Evolutionary conservation across 2,113 vertebrate genomes (phyloP), one percentile per base, ranked within the genome.

Genomic region (Odontophorus gujanensis): DNA sequence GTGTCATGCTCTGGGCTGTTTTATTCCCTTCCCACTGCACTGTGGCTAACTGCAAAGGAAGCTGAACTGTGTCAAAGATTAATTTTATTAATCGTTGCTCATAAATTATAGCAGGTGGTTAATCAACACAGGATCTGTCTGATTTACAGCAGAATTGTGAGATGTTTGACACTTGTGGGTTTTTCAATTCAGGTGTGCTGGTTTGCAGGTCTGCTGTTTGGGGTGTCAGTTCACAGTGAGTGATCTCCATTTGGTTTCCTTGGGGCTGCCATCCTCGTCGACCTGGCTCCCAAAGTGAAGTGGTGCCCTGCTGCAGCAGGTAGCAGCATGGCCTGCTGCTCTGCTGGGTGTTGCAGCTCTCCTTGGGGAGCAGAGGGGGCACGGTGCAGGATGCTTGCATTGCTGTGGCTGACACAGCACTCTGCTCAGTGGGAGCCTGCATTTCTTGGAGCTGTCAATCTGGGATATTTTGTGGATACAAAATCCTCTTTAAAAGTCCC

Each of bases 401-500:
- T 45, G 67, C 25, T 26, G 8, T 10, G 19, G 43, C 38, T 57
- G 40, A 55, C 42, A 21, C 38, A 79, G 36, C 55, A 48, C 22
- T 40, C 40, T 40, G 73, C 45, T 80, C 32, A 36, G 6, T 25
- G 12, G 32, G 36, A 83, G 36, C 38, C 82, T 75, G 66, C 65
- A 24, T 80, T 92, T 82, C 25, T 57, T 59, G 51, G 43, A 69
- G 43, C 28, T 84, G 82, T 84, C 63, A 47, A 16, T 57, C 42
- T 80, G 87, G 58, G 51, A 62, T 83, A 38, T 67, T 87, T 71
- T 61, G 6, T 67, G 57, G 90, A 32, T 47, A 80, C 68, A 84
- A 92, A 90, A 95, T 90, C 62, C 47, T 67, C 36, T 62, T 92
- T 80, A 43, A 90, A 90, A 86, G 61, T 73, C 36, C 36, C 53